Evolutionary conservation across 2,797 vertebrate species (phyloP).

Genomic region (Enteromius fasciolatus): DNA sequence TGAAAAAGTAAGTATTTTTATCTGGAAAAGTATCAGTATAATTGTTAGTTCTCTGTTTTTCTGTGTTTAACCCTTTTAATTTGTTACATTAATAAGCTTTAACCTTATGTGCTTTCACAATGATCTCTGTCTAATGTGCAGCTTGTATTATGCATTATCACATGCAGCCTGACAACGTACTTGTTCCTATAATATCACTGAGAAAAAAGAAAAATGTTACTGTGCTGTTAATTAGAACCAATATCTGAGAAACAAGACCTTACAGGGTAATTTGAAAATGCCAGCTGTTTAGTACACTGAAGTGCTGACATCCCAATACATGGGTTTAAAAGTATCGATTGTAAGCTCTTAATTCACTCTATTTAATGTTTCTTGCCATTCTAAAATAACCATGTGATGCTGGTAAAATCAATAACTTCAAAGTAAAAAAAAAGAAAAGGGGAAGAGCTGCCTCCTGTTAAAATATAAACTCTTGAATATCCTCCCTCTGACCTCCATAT

Average conservation of each 20-base stretch:
- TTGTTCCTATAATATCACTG: constrained; percentile 69
- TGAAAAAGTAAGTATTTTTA: constrained; percentile 84
- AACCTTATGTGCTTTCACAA: constrained; percentile 65
- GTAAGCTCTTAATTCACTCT: constrained; percentile 51
- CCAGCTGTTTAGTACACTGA: constrained; percentile 60
- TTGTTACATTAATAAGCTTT: constrained; percentile 60
- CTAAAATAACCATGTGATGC: constrained; percentile 43
- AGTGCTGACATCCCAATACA: constrained; percentile 41
- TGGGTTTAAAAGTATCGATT: constrained; percentile 64
- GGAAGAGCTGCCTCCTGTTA: constrained; percentile 50
- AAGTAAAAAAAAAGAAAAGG: constrained; percentile 42
- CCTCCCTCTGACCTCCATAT: constrained; percentile 60
- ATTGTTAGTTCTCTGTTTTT: constrained; percentile 39
- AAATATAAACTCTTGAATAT: constrained; percentile 62
- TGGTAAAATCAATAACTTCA: constrained; percentile 58
- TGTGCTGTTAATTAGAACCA: constrained; percentile 70
- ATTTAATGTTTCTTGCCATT: constrained; percentile 44
- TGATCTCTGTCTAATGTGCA: constrained; percentile 65
- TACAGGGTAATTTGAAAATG: constrained; percentile 63
- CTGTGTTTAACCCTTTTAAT: constrained; percentile 52
- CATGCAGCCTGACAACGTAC: constrained; percentile 65
- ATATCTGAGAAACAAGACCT: constrained; percentile 57
- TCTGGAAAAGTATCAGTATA: constrained; percentile 4
- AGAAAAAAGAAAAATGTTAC: constrained; percentile 69
- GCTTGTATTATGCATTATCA: constrained; percentile 64